Percentiles rank a stretch among this genome's conserved stretches.
Evolutionary conservation across 2,888 invertebrate species (phyloP).

Genomic region (Pseudoips prasinana): DNA sequence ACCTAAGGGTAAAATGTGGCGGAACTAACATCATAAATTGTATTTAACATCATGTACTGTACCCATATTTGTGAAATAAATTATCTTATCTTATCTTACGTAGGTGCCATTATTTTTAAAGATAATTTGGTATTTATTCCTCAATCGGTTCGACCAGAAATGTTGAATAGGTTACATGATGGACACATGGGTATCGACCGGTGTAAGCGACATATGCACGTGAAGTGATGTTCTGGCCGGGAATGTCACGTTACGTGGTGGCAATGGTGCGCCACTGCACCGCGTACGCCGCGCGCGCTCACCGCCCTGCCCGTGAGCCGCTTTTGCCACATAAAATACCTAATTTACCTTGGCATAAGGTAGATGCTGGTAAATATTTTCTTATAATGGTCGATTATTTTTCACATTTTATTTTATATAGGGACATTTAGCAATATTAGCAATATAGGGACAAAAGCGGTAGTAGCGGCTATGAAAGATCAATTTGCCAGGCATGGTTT

Average conservation of each 20-base stretch:
- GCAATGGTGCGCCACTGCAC: not conserved
- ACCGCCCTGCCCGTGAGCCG: slow-evolving; percentile 10
- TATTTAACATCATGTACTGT: no score
- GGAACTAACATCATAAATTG: no score
- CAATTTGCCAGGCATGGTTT: slow-evolving; percentile 10
- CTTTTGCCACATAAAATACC: slow-evolving; percentile 17
- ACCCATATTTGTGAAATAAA: no score
- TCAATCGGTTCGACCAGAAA: not conserved
- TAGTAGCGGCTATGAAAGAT: slow-evolving; percentile 2
- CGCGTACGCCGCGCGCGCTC: slow-evolving; percentile 1
- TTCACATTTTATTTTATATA: slow-evolving; percentile 6
- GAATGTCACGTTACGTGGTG: slow-evolving; percentile 7
- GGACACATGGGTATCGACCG: slow-evolving; percentile 5
- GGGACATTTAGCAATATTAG: no score
- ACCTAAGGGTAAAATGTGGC: no score
- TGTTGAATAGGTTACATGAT: slow-evolving; percentile 1
- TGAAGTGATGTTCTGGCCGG: slow-evolving; percentile 8
- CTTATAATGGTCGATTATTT: slow-evolving; percentile 12
- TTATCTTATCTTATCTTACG: no score
- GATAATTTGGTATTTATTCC: slow-evolving; percentile 5
- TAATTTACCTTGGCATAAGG: slow-evolving; percentile 14
- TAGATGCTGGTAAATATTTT: slow-evolving; percentile 16
- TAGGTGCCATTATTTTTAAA: slow-evolving; percentile 2
- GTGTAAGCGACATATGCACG: slow-evolving; percentile 4
- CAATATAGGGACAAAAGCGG: not conserved